Conservation (phyloP, 2,797 vertebrate genomes). For the Oryzias sinensis region DNA sequence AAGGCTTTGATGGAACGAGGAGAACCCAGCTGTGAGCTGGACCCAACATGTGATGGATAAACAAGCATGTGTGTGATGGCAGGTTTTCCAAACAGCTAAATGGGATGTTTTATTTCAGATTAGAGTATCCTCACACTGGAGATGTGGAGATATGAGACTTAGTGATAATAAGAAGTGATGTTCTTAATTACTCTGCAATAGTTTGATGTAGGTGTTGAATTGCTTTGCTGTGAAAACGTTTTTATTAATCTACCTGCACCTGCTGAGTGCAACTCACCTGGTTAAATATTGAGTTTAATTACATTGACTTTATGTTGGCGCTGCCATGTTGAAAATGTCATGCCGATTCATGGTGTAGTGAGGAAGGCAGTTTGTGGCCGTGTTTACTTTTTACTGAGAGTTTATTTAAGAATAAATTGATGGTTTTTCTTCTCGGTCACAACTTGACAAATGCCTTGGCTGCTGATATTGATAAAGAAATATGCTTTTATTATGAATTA, state of each 20-base stretch:
- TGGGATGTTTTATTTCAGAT: conserved; percentile 70
- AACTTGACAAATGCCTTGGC: conserved; percentile 45
- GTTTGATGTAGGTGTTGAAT: conserved; percentile 44
- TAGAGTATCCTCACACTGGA: conserved; percentile 53
- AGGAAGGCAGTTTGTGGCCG: conserved; percentile 7
- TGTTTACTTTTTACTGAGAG: conserved; percentile 3
- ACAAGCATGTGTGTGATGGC: conserved; percentile 75
- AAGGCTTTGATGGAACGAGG: conserved; percentile 79
- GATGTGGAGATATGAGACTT: conserved; percentile 64
- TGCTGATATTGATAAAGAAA: conserved; percentile 43
- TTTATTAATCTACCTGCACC: conserved; percentile 32
- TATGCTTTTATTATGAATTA: conserved; percentile 53
- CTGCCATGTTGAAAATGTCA: conserved; percentile 14
- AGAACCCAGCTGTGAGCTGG: conserved; percentile 77
- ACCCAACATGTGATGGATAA: conserved; percentile 76
- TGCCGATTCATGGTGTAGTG: conserved; percentile 12
- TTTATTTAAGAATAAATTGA: conserved; percentile 15
- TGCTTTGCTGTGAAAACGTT: conserved; percentile 29
- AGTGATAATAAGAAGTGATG: conserved; percentile 64
- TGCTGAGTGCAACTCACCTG: conserved; percentile 24
- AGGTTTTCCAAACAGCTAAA: conserved; percentile 72
- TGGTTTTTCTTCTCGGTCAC: conserved; percentile 22
- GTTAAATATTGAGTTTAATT: conserved; percentile 32
- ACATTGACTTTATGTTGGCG: conserved; percentile 12
- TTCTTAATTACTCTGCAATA: conserved; percentile 50